Conservation (phyloP, 2,797 vertebrate genomes). For the Platalea minor region DNA sequence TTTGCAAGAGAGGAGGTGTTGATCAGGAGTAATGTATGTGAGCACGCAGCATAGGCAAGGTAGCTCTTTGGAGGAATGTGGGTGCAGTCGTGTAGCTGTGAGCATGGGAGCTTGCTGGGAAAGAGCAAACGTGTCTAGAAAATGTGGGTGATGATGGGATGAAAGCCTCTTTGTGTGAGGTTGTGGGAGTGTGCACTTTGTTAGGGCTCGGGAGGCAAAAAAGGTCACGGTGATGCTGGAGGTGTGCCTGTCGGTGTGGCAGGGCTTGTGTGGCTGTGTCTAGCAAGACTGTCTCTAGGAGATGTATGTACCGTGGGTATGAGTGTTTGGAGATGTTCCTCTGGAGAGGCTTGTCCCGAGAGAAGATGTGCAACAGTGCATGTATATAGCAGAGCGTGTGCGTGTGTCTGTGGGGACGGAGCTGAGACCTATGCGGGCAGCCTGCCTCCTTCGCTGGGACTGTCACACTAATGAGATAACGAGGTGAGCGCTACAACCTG, state of each 20-base stretch:
- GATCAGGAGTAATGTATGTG: not conserved
- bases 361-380: not conserved
- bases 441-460: not conserved
- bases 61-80: fast-evolving
- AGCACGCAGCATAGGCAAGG: not conserved
- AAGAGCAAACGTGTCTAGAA: not conserved
- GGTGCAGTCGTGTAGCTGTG: not conserved
- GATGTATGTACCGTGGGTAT: fast-evolving
- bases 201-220: not conserved
- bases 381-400: not conserved
- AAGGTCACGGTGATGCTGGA: not conserved
- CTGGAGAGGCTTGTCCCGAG: not conserved
- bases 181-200: not conserved
- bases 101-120: not conserved
- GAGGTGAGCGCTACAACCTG: not conserved
- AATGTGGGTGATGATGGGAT: not conserved
- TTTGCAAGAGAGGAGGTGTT: not conserved
- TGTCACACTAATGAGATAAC: not conserved
- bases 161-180: not conserved
- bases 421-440: not conserved
- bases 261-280: not conserved
- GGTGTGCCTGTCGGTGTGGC: not conserved
- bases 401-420: not conserved
- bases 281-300: not conserved
- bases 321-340: not conserved